phyloP scores from a whole-genome alignment of 2,797 vertebrate species.

The Premnoplex brunnescens region DNA sequence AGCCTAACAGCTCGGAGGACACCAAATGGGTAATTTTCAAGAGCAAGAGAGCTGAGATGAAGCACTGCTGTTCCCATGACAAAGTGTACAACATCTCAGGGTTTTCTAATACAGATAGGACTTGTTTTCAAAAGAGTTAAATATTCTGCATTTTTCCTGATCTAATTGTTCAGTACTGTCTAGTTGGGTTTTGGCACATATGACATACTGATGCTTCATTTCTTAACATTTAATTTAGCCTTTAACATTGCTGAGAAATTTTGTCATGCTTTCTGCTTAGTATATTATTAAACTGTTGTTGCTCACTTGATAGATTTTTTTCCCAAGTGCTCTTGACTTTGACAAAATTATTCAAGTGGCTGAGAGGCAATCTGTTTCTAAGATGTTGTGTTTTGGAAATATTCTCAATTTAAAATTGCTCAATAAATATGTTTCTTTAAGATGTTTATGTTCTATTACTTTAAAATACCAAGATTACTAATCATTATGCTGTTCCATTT shows the following conservation, averaged over 20 bases:
- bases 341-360: neutral
- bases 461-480: conserved; percentile 45
- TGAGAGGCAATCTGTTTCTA: neutral
- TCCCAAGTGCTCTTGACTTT: neutral
- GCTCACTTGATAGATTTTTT: conserved; percentile 43
- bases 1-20: neutral
- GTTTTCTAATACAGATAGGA: neutral
- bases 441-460: conserved; percentile 50
- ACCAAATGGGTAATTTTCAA: neutral
- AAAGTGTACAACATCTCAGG: accelerated
- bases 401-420: conserved; percentile 24
- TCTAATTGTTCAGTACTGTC: neutral
- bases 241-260: neutral
- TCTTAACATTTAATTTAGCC: conserved; percentile 2
- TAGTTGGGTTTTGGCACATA: neutral
- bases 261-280: conserved; percentile 24
- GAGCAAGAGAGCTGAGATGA: neutral
- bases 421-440: conserved; percentile 29
- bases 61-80: neutral
- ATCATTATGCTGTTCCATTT: conserved; percentile 60
- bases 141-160: neutral
- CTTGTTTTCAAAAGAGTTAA: neutral
- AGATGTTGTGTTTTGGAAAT: neutral
- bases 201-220: neutral
- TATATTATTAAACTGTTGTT: conserved; percentile 38